Base-by-base conservation (phyloP, 2,888 invertebrate species). In the Heliconius hortense region DNA sequence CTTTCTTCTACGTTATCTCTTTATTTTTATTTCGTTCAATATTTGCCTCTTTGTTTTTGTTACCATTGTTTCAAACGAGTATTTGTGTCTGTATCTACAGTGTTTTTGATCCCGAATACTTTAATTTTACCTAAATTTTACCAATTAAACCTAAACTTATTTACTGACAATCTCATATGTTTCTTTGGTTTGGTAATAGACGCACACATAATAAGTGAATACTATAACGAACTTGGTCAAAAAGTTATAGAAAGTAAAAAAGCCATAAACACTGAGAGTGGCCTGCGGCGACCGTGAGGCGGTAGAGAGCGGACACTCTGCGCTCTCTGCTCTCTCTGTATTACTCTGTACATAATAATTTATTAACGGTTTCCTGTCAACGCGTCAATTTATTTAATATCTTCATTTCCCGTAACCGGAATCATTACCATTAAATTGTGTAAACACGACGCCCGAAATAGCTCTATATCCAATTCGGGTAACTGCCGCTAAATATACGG, bases 321-420 rank as follows among this genome's bases (percentile, higher is more conserved):
- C 66, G 56, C 56, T n/a, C n/a, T n/a, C n/a, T n/a, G n/a, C n/a
- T n/a, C n/a, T n/a, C n/a, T n/a, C n/a, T n/a, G 39, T 26, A 24
- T 66, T 60, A 10, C 31, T 24, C 24, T 68, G 43, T 68, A 73
- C 68, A 48, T 53, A n/a, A 74, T 74, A 35, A 35, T 74, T 69
- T 69, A 53, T 69, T 62, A 69, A 69, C 35, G 74, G 31, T 8
- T 62, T 69, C 48, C 60, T 28, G 69, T 69, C 68, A 69, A 69
- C 53, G 74, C 53, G 48, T 48, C 62, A 60, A 74, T 74, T 74
- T 69, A 74, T 62, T 74, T 74, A 74, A 74, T 74, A 69, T 69
- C 68, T 74, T 74, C 68, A 74, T 74, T 74, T 69, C 62, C 74
- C 68, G 31, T 74, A 53, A 69, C 69, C 74, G 74, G 62, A 74